Base-by-base conservation (phyloP, 2,888 invertebrate genomes). In the Drosophila mettleri region DNA sequence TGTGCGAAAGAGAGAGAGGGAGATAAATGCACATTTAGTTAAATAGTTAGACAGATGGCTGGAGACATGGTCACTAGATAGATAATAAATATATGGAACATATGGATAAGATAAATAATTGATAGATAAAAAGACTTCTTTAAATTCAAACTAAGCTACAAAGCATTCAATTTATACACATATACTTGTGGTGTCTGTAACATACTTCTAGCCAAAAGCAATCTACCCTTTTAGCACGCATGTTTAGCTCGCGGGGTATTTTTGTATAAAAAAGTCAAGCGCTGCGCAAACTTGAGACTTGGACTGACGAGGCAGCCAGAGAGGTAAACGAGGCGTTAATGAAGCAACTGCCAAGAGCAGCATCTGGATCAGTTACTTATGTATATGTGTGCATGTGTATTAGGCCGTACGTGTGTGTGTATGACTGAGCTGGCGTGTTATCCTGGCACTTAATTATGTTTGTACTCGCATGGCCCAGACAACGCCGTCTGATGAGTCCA, bases 371-470 rank as follows among this genome's bases (percentile, higher is more conserved):
- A 24, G 10, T 33, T 29, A 20, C 38, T 12, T 29, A 57, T 38
- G 12, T 9, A 14, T 41, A n/a, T 41, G 9, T 31, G 22, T 16
- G 3, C 20, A 29, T 38, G 29, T 33, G 14, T 18, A 22, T 33
- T 6, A 38, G 7, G 49, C 34, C 46, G 31, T 48, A 16, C 27
- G n/a, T 36, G 29, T 52, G 9, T 34, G 20, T 33, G 57, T 31
- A 33, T 52, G 38, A 38, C n/a, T 64, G 74, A 52, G 53, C 64
- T 70, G 64, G 18, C 63, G 53, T 69, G 73, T 67, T 78, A 68
- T 57, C 53, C 73, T 58, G 71, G 51, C 76, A 73, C 82, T 87
- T 83, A 87, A 83, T 83, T 83, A 83, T 82, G 85, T 83, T 85
- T 79, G 69, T 68, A 79, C 48, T 73, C 43, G 36, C 52, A 34